Percentiles rank a stretch among this genome's conserved stretches.
Conservation (phyloP, 2,888 invertebrate genomes). For the Xestia sexstrigata region DNA sequence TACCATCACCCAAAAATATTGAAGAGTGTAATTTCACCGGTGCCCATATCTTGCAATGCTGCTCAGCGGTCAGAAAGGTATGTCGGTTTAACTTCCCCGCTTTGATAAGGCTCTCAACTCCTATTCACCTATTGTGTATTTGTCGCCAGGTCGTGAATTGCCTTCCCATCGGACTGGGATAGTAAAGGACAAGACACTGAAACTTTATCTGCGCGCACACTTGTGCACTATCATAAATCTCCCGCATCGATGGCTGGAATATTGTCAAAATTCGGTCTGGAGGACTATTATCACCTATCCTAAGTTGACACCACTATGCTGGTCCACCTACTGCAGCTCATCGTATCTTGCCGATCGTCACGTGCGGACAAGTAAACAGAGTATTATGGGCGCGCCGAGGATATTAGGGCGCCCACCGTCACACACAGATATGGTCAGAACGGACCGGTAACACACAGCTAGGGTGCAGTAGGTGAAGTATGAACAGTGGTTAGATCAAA, state of each 20-base stretch:
- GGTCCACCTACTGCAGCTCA: constrained; percentile 40
- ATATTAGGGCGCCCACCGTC: constrained; percentile 67
- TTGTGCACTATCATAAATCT: background rate
- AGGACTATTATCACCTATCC: constrained; percentile 8
- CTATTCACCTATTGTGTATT: background rate
- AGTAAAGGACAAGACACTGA: background rate
- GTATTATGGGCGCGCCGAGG: constrained; percentile 65
- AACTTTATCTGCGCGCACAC: background rate
- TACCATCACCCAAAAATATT: background rate
- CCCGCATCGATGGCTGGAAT: background rate
- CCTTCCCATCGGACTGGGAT: background rate
- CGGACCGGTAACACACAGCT: background rate
- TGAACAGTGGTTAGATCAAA: background rate
- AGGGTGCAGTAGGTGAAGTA: constrained; percentile 28
- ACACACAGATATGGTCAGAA: constrained; percentile 55
- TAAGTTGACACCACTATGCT: background rate
- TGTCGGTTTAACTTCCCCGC: background rate
- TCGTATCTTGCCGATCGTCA: constrained; percentile 60
- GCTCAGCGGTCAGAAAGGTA: background rate
- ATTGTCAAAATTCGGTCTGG: background rate
- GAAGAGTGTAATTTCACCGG: background rate
- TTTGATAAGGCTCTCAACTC: background rate
- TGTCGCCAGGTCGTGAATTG: background rate
- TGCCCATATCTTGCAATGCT: background rate
- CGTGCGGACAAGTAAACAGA: constrained; percentile 62